Evolutionary conservation across 53 echinoderm and acorn worm species (phyloP), one percentile per base, ranked within the genome.

Genomic region (Echinarachnius parma): DNA sequence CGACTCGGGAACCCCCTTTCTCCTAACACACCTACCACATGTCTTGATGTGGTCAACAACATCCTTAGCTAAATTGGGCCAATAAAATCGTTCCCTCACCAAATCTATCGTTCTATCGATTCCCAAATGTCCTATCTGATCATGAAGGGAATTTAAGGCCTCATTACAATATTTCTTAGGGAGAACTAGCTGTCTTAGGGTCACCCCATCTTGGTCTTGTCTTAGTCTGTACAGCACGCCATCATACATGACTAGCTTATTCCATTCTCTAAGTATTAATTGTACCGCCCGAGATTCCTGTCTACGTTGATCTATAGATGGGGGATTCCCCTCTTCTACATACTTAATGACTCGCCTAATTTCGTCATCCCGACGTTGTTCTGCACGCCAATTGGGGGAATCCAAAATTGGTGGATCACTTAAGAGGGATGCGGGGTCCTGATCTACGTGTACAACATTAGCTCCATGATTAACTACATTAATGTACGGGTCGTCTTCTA

Each of bases 81-180:
- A 79, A 23, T 48, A 75, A 47, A 61, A 85, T 35, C 75, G 48
- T 7, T 44, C 34, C 9, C 75, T 29, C 0, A 70, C 75, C 10
- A 78, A 48, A 0, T 78, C 65, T n/a, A 59, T 54, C 0, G 77
- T 67, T n/a, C 75, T 63, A 28, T 79, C 79, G 14, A 75, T 32
- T 5, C 85, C 85, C 10, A 85, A 30, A 58, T 79, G 85, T 4
- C 85, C 79, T 74, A 79, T 59, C 19, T 75, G 75, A 59, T 85
- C 85, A 48, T 75, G 66, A 5, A 85, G 14, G 8, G 72, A 45
- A 31, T 36, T 46, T 1, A 85, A 50, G 0, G 77, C 59, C 11
- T 34, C 1, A 1, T 21, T 1, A 14, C 46, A 33, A 32, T 70
- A 62, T 21, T 62, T 10, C 13, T n/a, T 31, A 18, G 85, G 79